Base-by-base conservation (phyloP, 2,888 invertebrate species). In the Bruchidius siliquastri region DNA sequence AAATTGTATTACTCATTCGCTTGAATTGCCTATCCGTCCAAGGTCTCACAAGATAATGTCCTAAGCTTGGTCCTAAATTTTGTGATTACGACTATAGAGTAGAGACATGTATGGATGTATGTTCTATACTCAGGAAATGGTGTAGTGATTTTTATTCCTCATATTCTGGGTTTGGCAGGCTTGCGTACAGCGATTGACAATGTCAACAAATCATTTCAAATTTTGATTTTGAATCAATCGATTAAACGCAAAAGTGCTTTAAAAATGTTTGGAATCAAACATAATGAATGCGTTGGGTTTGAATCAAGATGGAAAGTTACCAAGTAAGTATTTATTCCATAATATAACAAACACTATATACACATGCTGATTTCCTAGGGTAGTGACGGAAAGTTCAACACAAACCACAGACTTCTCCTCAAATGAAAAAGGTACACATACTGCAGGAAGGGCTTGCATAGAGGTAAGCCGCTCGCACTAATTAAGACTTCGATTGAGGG, bases 271-370 rank as follows among this genome's bases (percentile, higher is more conserved):
- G 84, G 84, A 67, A 85, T 87, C 73, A 87, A 85, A 79, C 86
- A 86, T 30, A 86, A 86, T 18, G 87, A 87, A 68, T 86, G 88
- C 73, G 84, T 88, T 21, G 89, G 88, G 71, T 89, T 89, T 81
- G 86, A 85, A 72, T 87, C 89, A 0, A 84, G 85, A 49, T 87
- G 86, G 83, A 86, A 84, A 74, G 79, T 84, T 8, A 87, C 86
- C 76, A 87, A 85, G 85, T 85, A 82, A 75, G 76, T 73, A 72
- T 70, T 67, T 70, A n/a, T 69, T n/a, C n/a, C 18, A 22, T 70
- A 68, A 69, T 69, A 72, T n/a, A 22, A 72, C 21, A 6, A 26
- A 68, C 32, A 26, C n/a, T 71, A 20, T 68, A 26, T 21, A 26
- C 20, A 20, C 71, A 68, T 0, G 67, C 8, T 68, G 21, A 68